These are phyloP conservation scores for Hyalella azteca DNA, from an alignment of 2,888 invertebrate genomes.

Conservation along the genomic window DNA sequence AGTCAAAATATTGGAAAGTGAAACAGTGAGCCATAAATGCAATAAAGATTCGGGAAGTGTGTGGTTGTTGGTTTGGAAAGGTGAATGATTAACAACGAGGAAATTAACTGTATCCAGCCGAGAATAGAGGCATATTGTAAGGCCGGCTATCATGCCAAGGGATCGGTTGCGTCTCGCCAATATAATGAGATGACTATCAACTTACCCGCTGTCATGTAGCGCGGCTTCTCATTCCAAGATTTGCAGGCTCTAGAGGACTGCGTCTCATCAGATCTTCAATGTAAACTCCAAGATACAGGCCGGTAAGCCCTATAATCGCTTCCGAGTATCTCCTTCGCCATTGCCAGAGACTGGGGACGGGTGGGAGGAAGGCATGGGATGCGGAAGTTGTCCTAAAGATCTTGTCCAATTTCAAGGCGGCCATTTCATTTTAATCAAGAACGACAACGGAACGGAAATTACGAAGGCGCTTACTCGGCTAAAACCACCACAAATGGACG, in stretches of 20 bases:
- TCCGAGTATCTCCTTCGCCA: too few relatives aligned
- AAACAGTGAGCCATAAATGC: too few relatives aligned
- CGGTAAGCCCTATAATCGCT: neutral
- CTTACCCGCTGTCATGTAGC: conserved; percentile 34
- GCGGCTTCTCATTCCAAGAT: conserved; percentile 1
- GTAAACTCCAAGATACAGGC: neutral
- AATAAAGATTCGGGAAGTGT: too few relatives aligned
- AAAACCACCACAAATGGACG: conserved; percentile 2
- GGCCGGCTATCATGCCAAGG: too few relatives aligned
- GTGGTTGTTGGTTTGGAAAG: too few relatives aligned
- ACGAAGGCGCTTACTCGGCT: conserved; percentile 5
- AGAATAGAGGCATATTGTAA: too few relatives aligned
- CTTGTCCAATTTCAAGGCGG: conserved; percentile 19
- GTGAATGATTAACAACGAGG: too few relatives aligned
- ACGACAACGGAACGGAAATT: conserved; percentile 26
- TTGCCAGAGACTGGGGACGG: too few relatives aligned
- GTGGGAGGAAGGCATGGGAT: neutral
- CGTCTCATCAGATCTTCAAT: neutral
- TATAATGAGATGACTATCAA: conserved; percentile 34
- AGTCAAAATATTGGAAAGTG: too few relatives aligned
- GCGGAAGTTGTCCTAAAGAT: conserved; percentile 23
- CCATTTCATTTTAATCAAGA: conserved; percentile 30
- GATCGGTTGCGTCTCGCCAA: neutral
- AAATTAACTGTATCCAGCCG: too few relatives aligned
- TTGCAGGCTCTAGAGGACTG: neutral